Evolutionary conservation across 1,140 invertebrate genomes (phyloP), one percentile per base, ranked within the genome.

Genomic region (Phymorhynchus buccinoides): DNA sequence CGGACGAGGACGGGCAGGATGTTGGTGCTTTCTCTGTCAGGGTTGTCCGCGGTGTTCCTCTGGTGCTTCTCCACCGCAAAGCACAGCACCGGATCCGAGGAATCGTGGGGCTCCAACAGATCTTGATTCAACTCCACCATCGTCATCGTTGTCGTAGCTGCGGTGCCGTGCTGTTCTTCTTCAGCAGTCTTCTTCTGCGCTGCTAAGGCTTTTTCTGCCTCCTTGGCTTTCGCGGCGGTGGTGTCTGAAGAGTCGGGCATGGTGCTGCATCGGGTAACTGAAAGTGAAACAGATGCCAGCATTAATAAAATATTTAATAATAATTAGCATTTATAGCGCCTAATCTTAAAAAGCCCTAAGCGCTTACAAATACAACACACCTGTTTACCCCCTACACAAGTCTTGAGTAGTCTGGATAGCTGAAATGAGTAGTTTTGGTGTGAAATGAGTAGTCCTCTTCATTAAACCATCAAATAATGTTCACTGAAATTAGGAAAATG

Each of bases 21-120:
- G 30, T 27, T n/a, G 35, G 44, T 81, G 80, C 22, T 39, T 37
- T 81, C 80, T 7, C 32, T 44, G 14, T 81, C 35, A 27, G 48
- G 44, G 37, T 81, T 52, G 30, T 3, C 80, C 18, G 7, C 56
- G 14, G 80, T 81, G 48, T 81, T 81, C 62, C 56, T n/a, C 44
- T 62, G n/a, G 32, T 81, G 41, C 9, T 32, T 12, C n/a, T 81
- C 48, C 32, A 81, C 37, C 4, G 80, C 44, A 37, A 81, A 81
- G 16, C 37, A 22, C 12, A n/a, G n/a, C n/a, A 81, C 80, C 0
- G 22, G 7, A 14, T n/a, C 12, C 18, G 4, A 22, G 16, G n/a
- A n/a, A 30, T 81, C 2, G 35, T 78, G 75, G 7, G 37, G 42
- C 22, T 41, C 27, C n/a, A 37, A 18, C 3, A 78, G 14, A 30